These are phyloP conservation scores for Pipistrellus pygmaeus DNA, from an alignment of 2,797 vertebrate genomes.

Conservation along the genomic window DNA sequence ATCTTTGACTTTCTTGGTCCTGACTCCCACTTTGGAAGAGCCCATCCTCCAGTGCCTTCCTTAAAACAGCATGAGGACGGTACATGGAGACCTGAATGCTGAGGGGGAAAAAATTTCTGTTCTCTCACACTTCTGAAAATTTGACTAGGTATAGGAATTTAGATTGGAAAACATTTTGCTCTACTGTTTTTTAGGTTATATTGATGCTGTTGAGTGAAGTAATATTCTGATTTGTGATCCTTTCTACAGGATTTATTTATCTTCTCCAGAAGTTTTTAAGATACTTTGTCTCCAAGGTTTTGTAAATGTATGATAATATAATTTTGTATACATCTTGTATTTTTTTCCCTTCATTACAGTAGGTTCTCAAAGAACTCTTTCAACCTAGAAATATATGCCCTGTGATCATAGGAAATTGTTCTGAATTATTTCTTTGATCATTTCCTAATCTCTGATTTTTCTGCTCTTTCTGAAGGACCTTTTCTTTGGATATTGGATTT, in stretches of 20 bases:
- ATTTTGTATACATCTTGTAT: neutral
- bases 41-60: neutral
- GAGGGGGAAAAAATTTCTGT: neutral
- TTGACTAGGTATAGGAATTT: neutral
- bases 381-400: neutral
- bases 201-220: neutral
- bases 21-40: neutral
- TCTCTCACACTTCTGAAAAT: neutral
- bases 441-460: conserved; percentile 5
- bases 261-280: neutral
- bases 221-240: neutral
- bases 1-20: neutral
- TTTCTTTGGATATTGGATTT: neutral
- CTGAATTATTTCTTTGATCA: neutral
- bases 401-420: neutral
- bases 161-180: neutral
- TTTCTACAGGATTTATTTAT: neutral
- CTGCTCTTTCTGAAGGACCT: neutral
- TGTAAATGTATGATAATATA: neutral
- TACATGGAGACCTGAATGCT: neutral
- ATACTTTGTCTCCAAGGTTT: neutral
- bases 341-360: neutral
- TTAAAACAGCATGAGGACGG: neutral
- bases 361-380: neutral
- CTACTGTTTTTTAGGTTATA: neutral